Percentiles rank a stretch among this genome's conserved stretches.
Conservation (phyloP, 2,888 invertebrate species). For the Dermolepida albohirtum region DNA sequence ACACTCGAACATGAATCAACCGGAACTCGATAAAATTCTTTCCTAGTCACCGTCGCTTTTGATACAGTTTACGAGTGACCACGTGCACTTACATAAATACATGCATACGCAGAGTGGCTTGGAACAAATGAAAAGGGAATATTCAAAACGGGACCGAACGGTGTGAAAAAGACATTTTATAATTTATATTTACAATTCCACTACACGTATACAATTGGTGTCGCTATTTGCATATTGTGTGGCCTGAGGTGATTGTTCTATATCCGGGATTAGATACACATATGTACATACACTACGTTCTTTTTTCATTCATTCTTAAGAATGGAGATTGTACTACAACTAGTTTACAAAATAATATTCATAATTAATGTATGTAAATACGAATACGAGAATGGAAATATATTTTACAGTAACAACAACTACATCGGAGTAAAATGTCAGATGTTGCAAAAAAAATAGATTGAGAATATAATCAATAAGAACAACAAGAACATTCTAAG, state of each 20-base stretch:
- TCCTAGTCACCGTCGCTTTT: not conserved
- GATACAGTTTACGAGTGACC: not conserved
- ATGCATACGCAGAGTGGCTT: not conserved
- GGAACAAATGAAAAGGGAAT: not conserved
- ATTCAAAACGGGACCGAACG: not conserved
- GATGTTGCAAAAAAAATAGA: too few relatives aligned
- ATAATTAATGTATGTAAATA: too few relatives aligned
- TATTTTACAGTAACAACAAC: too few relatives aligned
- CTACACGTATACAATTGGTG: not conserved
- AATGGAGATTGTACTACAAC: too few relatives aligned
- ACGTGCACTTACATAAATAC: not conserved
- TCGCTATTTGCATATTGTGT: not conserved
- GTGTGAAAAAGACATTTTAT: conserved; percentile 9
- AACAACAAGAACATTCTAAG: too few relatives aligned
- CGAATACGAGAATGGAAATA: too few relatives aligned
- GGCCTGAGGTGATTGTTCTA: conserved; percentile 5
- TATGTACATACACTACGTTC: too few relatives aligned
- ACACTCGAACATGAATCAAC: conserved; percentile 25
- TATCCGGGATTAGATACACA: conserved; percentile 10
- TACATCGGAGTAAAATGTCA: too few relatives aligned
- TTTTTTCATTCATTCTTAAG: too few relatives aligned
- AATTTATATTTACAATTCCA: conserved; percentile 9
- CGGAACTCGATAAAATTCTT: conserved; percentile 23
- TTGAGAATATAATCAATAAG: too few relatives aligned
- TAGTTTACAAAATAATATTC: too few relatives aligned